These are phyloP conservation scores for Clarias macrocephalus DNA, from an alignment of 2,113 vertebrate species.

Conservation along the genomic window DNA sequence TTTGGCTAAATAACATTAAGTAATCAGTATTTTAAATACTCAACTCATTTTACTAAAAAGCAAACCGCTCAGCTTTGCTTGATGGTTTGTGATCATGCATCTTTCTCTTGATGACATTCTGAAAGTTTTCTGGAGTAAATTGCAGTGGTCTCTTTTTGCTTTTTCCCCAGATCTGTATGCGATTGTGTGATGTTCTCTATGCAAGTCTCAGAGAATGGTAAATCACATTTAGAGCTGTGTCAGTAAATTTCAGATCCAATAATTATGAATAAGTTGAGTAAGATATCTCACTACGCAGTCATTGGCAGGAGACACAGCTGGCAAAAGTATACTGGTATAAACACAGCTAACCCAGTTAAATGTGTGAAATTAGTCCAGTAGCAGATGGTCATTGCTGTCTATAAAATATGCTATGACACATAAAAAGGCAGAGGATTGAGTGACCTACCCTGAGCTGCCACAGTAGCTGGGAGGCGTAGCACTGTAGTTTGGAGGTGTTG, in stretches of 20 bases:
- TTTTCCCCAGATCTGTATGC: too few relatives aligned
- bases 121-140: too few relatives aligned
- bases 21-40: too few relatives aligned
- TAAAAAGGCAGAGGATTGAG: too few relatives aligned
- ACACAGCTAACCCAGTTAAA: not conserved
- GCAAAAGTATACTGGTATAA: not conserved
- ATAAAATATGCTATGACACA: not conserved
- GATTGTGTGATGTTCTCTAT: not conserved
- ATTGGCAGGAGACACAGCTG: not conserved
- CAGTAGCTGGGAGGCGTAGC: conserved; percentile 65
- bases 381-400: not conserved
- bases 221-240: not conserved
- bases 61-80: too few relatives aligned
- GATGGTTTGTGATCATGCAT: too few relatives aligned
- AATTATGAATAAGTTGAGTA: not conserved
- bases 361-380: not conserved
- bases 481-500: conserved; percentile 64
- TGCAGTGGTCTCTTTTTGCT: too few relatives aligned
- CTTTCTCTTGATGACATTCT: too few relatives aligned
- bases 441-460: conserved; percentile 74
- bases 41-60: too few relatives aligned
- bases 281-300: not conserved
- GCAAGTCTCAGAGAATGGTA: not conserved
- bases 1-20: too few relatives aligned
- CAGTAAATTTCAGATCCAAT: not conserved